Evolutionary conservation across 37 sponge, comb jelly and placozoan species (phyloP).

Genomic region (Axinella damicornis): DNA sequence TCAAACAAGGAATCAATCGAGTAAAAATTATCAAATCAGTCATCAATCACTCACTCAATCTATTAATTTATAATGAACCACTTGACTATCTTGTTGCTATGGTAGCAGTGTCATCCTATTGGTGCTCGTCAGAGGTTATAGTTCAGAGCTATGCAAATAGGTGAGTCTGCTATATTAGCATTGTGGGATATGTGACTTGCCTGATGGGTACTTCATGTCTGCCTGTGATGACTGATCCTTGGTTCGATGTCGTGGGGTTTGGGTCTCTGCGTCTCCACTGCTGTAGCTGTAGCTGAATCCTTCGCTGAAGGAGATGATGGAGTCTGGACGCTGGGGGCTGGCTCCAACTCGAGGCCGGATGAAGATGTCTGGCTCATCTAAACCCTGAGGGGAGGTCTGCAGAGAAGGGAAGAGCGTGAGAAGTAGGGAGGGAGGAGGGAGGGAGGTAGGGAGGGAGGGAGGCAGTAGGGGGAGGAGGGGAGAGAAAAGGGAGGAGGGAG

Average conservation of each 20-base stretch:
- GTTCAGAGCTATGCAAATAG: too few species aligned
- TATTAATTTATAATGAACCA: too few species aligned
- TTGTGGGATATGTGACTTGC: neutral
- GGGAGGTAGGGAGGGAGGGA: neutral
- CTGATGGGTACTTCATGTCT: constrained; percentile 13
- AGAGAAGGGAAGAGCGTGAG: neutral
- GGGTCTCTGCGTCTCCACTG: constrained; percentile 58
- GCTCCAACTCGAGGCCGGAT: neutral
- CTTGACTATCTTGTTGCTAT: too few species aligned
- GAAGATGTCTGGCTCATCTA: neutral
- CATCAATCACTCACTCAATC: too few species aligned
- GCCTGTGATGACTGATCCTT: constrained; percentile 42
- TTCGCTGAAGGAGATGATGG: constrained; percentile 12
- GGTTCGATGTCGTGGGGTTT: constrained; percentile 39
- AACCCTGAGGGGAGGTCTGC: too few species aligned
- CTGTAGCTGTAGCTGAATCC: constrained; percentile 24
- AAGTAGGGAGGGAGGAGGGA: neutral
- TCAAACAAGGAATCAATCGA: too few species aligned
- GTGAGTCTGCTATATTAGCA: neutral
- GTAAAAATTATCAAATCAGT: too few species aligned
- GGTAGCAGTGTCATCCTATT: too few species aligned
- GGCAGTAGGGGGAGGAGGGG: too few species aligned
- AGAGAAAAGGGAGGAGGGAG: too few species aligned
- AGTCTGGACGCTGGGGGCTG: neutral
- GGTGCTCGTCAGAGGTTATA: too few species aligned